phyloP scores from a whole-genome alignment of 2,888 invertebrate species.

The Chrysodeixis includens region DNA sequence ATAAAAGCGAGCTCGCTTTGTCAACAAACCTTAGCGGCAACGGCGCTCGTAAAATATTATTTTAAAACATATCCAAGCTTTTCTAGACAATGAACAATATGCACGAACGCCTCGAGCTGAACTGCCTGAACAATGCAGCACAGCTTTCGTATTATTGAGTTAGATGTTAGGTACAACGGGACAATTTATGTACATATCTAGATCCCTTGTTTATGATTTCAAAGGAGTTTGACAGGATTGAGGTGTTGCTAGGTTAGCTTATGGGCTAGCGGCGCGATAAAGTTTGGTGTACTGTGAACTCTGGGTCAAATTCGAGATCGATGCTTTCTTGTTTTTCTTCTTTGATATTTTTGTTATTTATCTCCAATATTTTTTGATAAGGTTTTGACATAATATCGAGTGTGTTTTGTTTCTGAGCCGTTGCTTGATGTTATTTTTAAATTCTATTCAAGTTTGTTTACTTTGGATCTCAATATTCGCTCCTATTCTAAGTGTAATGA shows the following conservation, averaged over 20 bases:
- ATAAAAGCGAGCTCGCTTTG: conserved; percentile 53
- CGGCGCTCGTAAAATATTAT: conserved; percentile 66
- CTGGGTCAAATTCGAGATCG: background rate
- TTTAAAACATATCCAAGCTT: conserved; percentile 67
- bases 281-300: background rate
- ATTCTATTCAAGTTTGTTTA: too few relatives aligned
- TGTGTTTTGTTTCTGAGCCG: too few relatives aligned
- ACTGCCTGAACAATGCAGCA: conserved; percentile 71
- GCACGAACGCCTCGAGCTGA: conserved; percentile 73
- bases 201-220: conserved; percentile 27
- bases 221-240: background rate
- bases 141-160: conserved; percentile 67
- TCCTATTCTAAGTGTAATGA: too few relatives aligned
- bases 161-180: conserved; percentile 67
- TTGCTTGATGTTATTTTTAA: too few relatives aligned
- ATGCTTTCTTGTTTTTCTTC: background rate
- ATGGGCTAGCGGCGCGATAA: background rate
- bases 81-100: conserved; percentile 83
- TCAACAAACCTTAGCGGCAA: conserved; percentile 57
- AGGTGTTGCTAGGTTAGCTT: background rate
- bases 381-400: too few relatives aligned
- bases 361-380: background rate
- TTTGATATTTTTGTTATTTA: background rate
- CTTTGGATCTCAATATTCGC: too few relatives aligned
- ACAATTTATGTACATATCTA: conserved; percentile 57